Evolutionary conservation across 2,113 vertebrate species (phyloP), one percentile per base, ranked within the genome.

Genomic region (Osmerus eperlanus): DNA sequence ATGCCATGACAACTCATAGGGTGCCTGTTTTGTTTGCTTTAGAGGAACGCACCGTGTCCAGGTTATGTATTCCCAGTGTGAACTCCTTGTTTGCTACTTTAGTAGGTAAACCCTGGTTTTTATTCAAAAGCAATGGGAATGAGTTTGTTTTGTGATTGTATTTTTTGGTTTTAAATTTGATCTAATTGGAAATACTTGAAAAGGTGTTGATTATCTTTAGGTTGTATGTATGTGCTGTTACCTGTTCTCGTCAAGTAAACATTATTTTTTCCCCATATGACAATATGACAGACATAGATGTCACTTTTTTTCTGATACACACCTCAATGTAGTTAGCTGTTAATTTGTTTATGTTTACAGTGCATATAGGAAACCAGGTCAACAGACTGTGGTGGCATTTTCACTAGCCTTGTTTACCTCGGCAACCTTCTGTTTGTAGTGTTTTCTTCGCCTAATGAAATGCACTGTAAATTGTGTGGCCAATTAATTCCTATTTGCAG

Each of bases 381-480:
- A 86, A 81, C 70, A 68, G 52, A 76, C 71, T 84, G 79, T 83
- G 70, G 73, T 84, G 81, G 81, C 79, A 80, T 59, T 81, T 72
- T 80, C 61, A 71, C 62, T 60, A 67, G 54, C 72, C 56, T 55
- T 72, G 70, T 76, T 76, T 80, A 72, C 70, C 47, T 67, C 68
- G 16, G 11, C 32, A 29, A 28, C 32, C 29, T 62, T 70, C 75
- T 77, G 60, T 72, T 23, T 68, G 56, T 16, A 71, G 72, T 67
- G 65, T 87, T 81, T 71, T 61, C 23, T 73, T 60, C 52, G 41
- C 15, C 75, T 84, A 82, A 84, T 86, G 79, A 89, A 85, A 89
- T 89, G 81, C 81, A 83, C 74, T 86, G 80, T 84, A 73, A 86
- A 89, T 78, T 82, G 76, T 81, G 78, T 82, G 78, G 82, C 83